Percentiles rank a stretch among this genome's conserved stretches.
Evolutionary conservation across 2,888 invertebrate genomes (phyloP).

Genomic region (Chaitophorus viminalis): DNA sequence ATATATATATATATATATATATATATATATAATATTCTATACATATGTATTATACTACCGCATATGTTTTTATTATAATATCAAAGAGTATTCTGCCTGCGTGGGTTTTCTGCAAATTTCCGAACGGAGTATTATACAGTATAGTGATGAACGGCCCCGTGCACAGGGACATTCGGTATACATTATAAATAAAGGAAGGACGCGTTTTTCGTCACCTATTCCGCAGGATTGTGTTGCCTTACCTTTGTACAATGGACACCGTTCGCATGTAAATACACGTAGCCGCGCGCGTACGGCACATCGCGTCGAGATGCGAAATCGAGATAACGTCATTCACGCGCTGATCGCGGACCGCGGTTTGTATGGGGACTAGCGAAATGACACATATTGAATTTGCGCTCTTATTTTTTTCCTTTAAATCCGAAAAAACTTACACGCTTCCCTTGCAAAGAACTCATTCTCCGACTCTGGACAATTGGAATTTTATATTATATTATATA

Average conservation of each 20-base stretch:
- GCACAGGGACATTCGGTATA: neutral
- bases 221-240: conserved; percentile 24
- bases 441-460: conserved; percentile 31
- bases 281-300: neutral
- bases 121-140: conserved; percentile 17
- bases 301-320: conserved; percentile 18
- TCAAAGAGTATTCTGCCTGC: neutral
- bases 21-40: neutral
- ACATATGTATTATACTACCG: neutral
- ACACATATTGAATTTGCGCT: conserved; percentile 47
- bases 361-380: conserved; percentile 24
- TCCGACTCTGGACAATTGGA: conserved; percentile 27
- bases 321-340: conserved; percentile 55
- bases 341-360: neutral
- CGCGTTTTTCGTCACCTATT: conserved; percentile 30
- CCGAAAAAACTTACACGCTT: conserved; percentile 27
- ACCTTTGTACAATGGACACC: conserved; percentile 18
- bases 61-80: neutral
- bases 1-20: too few species aligned
- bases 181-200: conserved; percentile 10
- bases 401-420: conserved; percentile 13
- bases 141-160: neutral
- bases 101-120: conserved; percentile 23
- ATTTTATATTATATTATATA: too few species aligned
- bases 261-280: neutral